Percentiles rank a stretch among this genome's conserved stretches.
Conservation (phyloP, 2,797 vertebrate genomes). For the Oceanodroma leucorhoa region DNA sequence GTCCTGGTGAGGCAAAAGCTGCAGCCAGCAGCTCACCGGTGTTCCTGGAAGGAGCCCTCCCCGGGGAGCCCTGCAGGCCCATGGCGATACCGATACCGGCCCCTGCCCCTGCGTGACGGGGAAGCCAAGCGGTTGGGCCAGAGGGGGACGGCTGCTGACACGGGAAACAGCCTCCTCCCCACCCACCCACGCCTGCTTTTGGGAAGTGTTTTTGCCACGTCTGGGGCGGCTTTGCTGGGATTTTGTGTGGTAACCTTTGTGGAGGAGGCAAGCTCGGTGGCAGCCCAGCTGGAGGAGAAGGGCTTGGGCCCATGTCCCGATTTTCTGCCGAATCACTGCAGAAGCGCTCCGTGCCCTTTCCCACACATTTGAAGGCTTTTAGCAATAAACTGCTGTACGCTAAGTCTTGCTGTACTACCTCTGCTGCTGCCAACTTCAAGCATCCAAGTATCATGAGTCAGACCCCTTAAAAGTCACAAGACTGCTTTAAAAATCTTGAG, state of each 20-base stretch:
- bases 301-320: background rate
- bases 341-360: background rate
- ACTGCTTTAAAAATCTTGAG: constrained; percentile 31
- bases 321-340: background rate
- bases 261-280: rapidly evolving
- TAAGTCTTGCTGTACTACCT: constrained; percentile 3
- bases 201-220: background rate
- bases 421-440: constrained; percentile 4
- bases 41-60: background rate
- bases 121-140: background rate
- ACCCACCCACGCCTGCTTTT: background rate
- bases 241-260: background rate
- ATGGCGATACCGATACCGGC: rapidly evolving
- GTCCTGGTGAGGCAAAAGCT: background rate
- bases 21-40: background rate
- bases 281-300: background rate
- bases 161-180: background rate
- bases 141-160: background rate
- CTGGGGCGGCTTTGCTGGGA: background rate
- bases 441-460: constrained; percentile 57
- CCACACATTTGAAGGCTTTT: constrained; percentile 40
- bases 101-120: background rate
- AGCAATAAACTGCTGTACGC: background rate
- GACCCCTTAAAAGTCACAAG: constrained; percentile 47
- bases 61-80: background rate